Evolutionary conservation across 2,113 vertebrate genomes (phyloP).

Genomic region (Murina feae): DNA sequence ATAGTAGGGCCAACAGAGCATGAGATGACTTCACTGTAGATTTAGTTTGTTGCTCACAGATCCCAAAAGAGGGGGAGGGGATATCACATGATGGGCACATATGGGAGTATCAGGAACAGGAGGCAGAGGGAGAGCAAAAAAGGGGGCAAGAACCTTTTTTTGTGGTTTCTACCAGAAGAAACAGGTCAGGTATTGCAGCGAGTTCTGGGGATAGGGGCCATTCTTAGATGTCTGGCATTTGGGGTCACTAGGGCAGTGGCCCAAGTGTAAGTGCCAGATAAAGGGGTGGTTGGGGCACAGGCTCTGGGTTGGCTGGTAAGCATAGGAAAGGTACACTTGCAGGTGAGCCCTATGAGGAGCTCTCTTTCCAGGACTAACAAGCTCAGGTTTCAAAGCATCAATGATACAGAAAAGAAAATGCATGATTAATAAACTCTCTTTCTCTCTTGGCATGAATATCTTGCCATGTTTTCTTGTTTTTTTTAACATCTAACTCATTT

Average conservation of each 20-base stretch:
- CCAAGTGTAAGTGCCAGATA: not conserved
- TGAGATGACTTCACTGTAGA: not conserved
- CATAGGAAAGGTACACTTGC: not conserved
- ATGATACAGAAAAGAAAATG: not conserved
- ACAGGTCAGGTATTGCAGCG: not conserved
- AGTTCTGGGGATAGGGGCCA: not conserved
- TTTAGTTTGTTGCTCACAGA: not conserved
- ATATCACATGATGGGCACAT: accelerated
- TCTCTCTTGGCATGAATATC: not conserved
- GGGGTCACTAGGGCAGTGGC: not conserved
- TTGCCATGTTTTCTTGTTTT: not conserved
- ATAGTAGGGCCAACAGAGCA: not conserved
- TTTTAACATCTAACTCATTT: not conserved
- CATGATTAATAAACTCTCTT: not conserved
- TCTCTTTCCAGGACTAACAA: not conserved
- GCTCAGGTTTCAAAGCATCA: not conserved
- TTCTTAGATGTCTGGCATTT: no score
- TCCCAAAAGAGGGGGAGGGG: not conserved
- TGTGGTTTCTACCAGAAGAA: not conserved
- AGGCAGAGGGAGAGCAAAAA: not conserved
- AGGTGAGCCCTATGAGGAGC: not conserved
- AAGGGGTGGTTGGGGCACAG: no score
- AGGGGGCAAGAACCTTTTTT: not conserved
- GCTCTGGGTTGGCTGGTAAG: not conserved
- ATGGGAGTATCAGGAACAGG: not conserved